Evolutionary conservation across 2,888 invertebrate genomes (phyloP).

Genomic region (Acrobeloides nanus): DNA sequence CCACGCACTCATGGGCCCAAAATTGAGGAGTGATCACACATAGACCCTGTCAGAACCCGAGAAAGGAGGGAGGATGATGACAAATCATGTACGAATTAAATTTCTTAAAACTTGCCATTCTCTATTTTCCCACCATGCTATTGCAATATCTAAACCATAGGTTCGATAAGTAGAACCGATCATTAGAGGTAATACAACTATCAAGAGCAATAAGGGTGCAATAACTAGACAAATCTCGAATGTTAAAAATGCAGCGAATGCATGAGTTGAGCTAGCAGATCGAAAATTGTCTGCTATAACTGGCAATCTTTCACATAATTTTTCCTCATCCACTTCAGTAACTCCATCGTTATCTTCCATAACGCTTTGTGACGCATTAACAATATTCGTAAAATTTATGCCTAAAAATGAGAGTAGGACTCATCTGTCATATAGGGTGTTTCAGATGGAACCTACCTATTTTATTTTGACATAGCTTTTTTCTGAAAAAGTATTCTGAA

Average conservation of each 20-base stretch:
- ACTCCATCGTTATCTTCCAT: constrained; percentile 21
- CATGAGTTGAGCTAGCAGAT: constrained; percentile 16
- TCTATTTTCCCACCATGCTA: constrained; percentile 21
- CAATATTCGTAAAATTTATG: constrained; percentile 18
- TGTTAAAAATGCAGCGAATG: constrained; percentile 20
- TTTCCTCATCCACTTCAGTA: constrained; percentile 18
- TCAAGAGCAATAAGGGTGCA: constrained; percentile 15
- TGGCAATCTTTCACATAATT: constrained; percentile 15
- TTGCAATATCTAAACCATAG: constrained; percentile 21
- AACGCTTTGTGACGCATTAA: constrained; percentile 16
- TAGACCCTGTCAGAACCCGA: no score
- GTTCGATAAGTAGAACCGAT: constrained; percentile 18
- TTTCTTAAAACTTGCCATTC: constrained; percentile 19
- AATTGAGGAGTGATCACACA: no score
- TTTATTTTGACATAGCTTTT: no score
- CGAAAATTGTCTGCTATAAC: constrained; percentile 21
- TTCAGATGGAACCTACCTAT: no score
- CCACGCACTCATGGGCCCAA: no score
- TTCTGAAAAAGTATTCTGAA: no score
- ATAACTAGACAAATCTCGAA: constrained; percentile 17
- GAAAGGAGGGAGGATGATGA: no score
- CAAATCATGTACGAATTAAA: no score
- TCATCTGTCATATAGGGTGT: no score
- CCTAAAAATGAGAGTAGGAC: no score
- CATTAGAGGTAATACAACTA: constrained; percentile 19